phyloP scores from a whole-genome alignment of 2,113 vertebrate genomes.

The Gymnobelideus leadbeateri region DNA sequence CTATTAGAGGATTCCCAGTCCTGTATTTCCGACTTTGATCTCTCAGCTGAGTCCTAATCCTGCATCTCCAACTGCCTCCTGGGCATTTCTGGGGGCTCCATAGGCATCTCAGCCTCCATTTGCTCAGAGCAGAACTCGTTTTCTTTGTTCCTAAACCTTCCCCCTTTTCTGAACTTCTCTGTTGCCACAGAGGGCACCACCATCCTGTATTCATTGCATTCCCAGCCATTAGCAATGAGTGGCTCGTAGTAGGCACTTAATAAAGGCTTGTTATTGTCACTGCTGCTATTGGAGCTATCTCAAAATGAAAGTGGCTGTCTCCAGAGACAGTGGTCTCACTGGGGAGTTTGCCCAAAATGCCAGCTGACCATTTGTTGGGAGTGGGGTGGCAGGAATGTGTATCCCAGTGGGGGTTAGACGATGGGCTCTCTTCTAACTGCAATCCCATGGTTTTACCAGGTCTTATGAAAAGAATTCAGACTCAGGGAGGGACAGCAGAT shows the following conservation, averaged over 20 bases:
- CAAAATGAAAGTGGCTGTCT: background rate
- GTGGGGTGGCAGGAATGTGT: background rate
- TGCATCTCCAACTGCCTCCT: background rate
- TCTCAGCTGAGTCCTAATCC: background rate
- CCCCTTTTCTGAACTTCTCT: background rate
- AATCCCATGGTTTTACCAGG: background rate
- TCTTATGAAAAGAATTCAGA: background rate
- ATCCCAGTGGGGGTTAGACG: background rate
- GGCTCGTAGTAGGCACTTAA: background rate
- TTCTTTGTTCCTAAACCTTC: background rate
- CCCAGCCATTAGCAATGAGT: background rate
- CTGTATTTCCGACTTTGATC: background rate
- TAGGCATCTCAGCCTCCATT: background rate
- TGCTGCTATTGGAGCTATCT: background rate
- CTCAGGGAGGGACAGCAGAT: constrained; percentile 41
- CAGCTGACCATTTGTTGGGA: background rate
- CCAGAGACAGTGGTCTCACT: background rate
- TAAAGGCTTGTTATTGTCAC: background rate
- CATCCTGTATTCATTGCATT: background rate
- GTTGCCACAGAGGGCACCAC: background rate
- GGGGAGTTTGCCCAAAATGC: background rate
- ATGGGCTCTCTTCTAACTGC: background rate
- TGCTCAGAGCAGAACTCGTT: background rate
- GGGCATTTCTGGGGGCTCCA: background rate
- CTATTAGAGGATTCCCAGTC: background rate